Conservation (phyloP, 2,113 vertebrate genomes). For the Daboia siamensis region DNA sequence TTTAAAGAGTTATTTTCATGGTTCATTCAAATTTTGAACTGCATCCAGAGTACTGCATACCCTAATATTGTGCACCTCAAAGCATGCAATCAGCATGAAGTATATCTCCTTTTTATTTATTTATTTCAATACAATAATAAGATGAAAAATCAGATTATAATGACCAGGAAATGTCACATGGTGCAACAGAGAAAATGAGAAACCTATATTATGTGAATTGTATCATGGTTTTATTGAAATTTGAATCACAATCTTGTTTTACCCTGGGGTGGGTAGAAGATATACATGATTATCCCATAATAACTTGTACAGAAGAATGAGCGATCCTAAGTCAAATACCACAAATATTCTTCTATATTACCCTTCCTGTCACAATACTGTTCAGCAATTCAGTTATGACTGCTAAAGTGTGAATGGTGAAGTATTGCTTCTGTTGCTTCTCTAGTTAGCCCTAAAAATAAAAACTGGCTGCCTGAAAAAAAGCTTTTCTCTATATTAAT, state of each 20-base stretch:
- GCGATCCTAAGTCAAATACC: background rate
- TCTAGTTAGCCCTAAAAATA: background rate
- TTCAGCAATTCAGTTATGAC: background rate
- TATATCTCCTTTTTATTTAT: background rate
- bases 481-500: background rate
- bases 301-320: background rate
- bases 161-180: background rate
- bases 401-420: background rate
- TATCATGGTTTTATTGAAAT: background rate
- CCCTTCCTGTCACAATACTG: background rate
- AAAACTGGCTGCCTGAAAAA: background rate
- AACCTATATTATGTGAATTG: background rate
- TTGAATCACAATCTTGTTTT: background rate
- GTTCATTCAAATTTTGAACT: background rate
- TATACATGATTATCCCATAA: background rate
- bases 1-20: background rate
- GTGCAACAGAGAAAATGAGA: background rate
- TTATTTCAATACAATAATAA: background rate
- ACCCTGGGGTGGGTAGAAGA: background rate
- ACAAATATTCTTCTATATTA: background rate
- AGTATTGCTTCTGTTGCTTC: background rate
- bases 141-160: background rate
- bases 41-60: background rate
- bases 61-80: background rate
- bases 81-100: background rate